phyloP scores from a whole-genome alignment of 2,797 vertebrate genomes.

The Girardinus metallicus region DNA sequence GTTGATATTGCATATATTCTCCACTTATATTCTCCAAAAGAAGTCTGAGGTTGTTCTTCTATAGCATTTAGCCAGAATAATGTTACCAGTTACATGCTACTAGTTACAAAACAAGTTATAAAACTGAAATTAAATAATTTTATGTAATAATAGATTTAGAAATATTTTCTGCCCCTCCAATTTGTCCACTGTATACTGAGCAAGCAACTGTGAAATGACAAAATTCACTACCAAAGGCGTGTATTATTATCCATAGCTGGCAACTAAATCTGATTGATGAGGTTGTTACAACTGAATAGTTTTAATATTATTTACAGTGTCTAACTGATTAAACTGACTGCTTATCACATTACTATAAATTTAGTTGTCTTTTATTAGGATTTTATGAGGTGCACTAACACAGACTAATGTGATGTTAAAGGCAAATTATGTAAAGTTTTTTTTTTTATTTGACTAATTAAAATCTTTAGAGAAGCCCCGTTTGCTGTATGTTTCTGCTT shows the following conservation, averaged over 20 bases:
- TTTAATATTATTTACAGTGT: background rate
- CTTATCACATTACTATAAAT: background rate
- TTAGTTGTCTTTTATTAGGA: background rate
- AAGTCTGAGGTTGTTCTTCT: background rate
- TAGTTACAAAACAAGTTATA: background rate
- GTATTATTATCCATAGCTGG: background rate
- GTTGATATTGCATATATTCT: background rate
- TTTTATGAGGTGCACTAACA: background rate
- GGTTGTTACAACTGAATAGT: background rate
- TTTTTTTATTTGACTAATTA: background rate
- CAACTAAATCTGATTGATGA: background rate
- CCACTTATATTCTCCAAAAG: background rate
- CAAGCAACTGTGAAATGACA: background rate
- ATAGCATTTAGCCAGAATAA: background rate
- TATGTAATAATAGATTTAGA: background rate
- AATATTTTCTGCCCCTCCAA: background rate
- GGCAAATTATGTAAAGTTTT: background rate
- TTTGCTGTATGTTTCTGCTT: background rate
- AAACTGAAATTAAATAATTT: background rate
- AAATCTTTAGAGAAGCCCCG: background rate
- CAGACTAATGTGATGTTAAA: background rate
- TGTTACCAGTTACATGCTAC: too few species aligned
- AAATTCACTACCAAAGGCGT: background rate
- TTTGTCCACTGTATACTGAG: background rate
- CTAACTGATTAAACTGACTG: background rate